These are phyloP conservation scores for Chaetodon trifascialis DNA, from an alignment of 2,113 vertebrate genomes.

Conservation along the genomic window DNA sequence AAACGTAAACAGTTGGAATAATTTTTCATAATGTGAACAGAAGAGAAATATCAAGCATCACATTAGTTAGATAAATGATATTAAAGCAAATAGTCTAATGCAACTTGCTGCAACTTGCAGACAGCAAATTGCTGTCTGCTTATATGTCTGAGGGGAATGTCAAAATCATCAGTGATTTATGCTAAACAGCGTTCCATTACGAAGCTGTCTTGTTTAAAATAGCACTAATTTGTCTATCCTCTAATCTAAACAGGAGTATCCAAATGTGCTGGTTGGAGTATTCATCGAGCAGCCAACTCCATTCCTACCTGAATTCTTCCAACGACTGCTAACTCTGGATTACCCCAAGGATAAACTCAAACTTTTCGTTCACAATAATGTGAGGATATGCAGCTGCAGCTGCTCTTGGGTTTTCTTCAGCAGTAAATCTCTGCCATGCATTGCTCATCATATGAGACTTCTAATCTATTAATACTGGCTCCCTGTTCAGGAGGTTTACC, in stretches of 20 bases:
- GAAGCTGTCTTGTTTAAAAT: conserved; percentile 35
- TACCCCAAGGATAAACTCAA: conserved; percentile 92
- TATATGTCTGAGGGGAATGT: conserved; percentile 11
- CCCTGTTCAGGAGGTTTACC: conserved; percentile 92
- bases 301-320: conserved; percentile 95
- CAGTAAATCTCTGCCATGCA: not conserved
- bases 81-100: not conserved
- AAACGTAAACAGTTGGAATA: not conserved
- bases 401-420: not conserved
- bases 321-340: conserved; percentile 89
- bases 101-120: too few species aligned
- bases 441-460: not conserved
- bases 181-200: conserved; percentile 44
- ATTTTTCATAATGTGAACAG: not conserved
- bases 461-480: conserved; percentile 48
- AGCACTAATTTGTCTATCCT: conserved; percentile 40
- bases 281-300: conserved; percentile 99
- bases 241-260: conserved; percentile 87
- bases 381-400: conserved; percentile 82
- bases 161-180: conserved; percentile 53
- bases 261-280: conserved; percentile 91
- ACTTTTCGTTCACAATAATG: conserved; percentile 96
- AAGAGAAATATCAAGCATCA: not conserved
- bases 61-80: not conserved
- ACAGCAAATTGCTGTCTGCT: conserved; percentile 18